Evolutionary conservation across 1,140 invertebrate species (phyloP).

Genomic region (Akabosia matsudoensis): DNA sequence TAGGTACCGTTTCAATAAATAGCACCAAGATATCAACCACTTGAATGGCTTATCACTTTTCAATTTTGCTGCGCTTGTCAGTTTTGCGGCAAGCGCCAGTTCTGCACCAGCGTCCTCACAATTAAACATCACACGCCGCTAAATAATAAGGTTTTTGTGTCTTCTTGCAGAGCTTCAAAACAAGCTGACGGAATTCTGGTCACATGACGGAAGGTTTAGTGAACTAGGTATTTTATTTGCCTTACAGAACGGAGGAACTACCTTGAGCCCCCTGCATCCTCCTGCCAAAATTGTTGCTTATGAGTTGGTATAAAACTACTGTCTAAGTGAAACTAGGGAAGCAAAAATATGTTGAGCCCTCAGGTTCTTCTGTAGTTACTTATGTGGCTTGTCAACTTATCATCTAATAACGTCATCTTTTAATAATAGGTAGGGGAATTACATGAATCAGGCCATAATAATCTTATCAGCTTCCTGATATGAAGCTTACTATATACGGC

Average conservation of each 20-base stretch:
- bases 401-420: not conserved
- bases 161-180: no score
- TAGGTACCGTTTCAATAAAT: not conserved
- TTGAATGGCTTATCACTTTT: not conserved
- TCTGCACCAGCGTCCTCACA: not conserved
- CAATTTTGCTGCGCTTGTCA: not conserved
- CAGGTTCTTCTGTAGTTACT: no score
- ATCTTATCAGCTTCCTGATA: constrained; percentile 13
- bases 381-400: not conserved
- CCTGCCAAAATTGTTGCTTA: no score
- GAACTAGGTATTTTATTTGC: no score
- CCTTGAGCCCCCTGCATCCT: no score
- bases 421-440: not conserved
- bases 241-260: no score
- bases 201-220: no score
- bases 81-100: not conserved
- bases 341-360: no score
- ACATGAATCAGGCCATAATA: not conserved
- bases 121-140: not conserved
- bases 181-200: no score
- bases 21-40: not conserved
- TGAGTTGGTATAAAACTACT: no score
- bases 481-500: not conserved
- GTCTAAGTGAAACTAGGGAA: no score
- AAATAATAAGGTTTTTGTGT: no score